Evolutionary conservation across 2,797 vertebrate genomes (phyloP), one percentile per base, ranked within the genome.

Genomic region (Babyrousa celebensis): DNA sequence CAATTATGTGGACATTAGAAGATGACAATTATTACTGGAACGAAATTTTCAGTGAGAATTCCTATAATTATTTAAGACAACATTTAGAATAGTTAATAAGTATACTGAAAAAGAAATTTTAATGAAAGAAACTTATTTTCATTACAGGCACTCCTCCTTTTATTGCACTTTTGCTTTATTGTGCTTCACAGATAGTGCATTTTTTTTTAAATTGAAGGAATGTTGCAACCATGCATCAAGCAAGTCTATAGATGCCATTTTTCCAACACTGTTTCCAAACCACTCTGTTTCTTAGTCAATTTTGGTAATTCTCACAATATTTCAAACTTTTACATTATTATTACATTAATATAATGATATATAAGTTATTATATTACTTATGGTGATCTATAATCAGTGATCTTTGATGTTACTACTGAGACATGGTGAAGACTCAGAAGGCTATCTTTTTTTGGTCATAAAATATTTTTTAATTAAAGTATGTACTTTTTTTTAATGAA

Each of bases 91-190:
- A 80, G 14, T 25, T 36, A 78, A 85, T 92, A 5, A 85, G 21
- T 27, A 77, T 88, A 67, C 15, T 63, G 52, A 89, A 85, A 40
- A 12, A 78, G 80, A 80, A 95, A 80, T 16, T 89, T 97, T 94
- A 72, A 56, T 70, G 6, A 23, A 63, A 78, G 40, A 63, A 58
- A 32, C 12, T 3, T 32, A 58, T 78, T 78, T 78, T 58, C 54
- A 36, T 20, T 58, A 36, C 20, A 78, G 54, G 12, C 56, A 78
- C 58, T 23, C n/a, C 54, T 58, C 75, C 6, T 58, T 78, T 78
- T 15, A 58, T 23, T 58, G 12, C 12, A 23, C 20, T 58, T 58
- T 58, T 36, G n/a, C 54, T 23, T 78, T 58, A 78, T 23, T 78
- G n/a, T 9, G n/a, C n/a, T 58, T 58, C n/a, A 36, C 12, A 58